A percentile compares a stretch with the other conserved stretches of the same genome.
These are phyloP conservation scores for Pasiphila rectangulata DNA, from an alignment of 2,888 invertebrate genomes.

Conservation along the genomic window DNA sequence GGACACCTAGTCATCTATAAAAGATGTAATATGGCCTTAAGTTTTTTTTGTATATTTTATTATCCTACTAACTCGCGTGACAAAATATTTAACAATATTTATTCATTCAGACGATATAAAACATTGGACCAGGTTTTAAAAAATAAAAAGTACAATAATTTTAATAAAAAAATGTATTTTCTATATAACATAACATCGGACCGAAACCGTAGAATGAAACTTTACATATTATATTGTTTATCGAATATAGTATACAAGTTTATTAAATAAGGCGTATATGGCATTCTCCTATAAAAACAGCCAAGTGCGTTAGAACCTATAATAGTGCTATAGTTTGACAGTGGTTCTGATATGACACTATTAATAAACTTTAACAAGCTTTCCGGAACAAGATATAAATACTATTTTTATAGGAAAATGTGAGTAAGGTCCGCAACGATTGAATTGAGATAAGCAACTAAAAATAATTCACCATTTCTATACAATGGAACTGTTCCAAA, in stretches of 20 bases:
- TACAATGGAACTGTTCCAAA: slow-evolving; percentile 9
- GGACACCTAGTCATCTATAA: no score
- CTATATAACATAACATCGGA: slow-evolving; percentile 78
- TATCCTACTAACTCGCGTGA: no score
- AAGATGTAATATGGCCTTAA: no score
- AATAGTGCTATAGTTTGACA: background rate
- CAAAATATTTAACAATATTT: no score
- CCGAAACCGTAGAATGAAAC: slow-evolving; percentile 69
- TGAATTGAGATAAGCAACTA: slow-evolving; percentile 18
- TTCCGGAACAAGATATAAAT: background rate
- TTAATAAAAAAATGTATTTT: slow-evolving; percentile 79
- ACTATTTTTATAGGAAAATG: slow-evolving; percentile 18
- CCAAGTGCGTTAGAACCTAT: background rate
- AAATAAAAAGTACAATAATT: no score
- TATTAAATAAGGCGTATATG: slow-evolving; percentile 46
- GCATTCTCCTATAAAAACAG: slow-evolving; percentile 41
- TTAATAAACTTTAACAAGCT: background rate
- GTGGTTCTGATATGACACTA: background rate
- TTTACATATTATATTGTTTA: slow-evolving; percentile 64
- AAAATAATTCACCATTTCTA: slow-evolving; percentile 9
- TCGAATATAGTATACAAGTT: slow-evolving; percentile 47
- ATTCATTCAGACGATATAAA: no score
- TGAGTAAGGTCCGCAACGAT: slow-evolving; percentile 17
- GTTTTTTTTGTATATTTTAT: no score
- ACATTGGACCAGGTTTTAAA: no score